Evolutionary conservation across 2,113 vertebrate species (phyloP).

Genomic region (Pseudorectes ferrugineus): DNA sequence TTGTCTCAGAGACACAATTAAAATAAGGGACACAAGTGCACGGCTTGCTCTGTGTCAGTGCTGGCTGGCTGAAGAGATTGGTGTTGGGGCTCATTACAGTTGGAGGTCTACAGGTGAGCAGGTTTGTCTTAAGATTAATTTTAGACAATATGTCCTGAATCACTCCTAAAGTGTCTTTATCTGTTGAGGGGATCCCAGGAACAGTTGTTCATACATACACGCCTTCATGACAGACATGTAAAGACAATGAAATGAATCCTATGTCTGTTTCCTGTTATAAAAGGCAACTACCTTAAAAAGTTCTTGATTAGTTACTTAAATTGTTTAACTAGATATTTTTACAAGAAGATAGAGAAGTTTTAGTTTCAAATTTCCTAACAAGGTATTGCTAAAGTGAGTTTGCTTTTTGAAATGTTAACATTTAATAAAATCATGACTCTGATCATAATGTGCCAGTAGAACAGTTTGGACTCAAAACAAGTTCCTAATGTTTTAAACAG

Average conservation of each 20-base stretch:
- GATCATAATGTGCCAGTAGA: not conserved
- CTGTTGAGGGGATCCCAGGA: not conserved
- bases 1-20: not conserved
- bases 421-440: not conserved
- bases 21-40: not conserved
- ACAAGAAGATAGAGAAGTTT: not conserved
- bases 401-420: not conserved
- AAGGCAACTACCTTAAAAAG: not conserved
- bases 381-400: not conserved
- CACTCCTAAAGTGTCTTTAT: not conserved
- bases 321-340: not conserved
- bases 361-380: not conserved
- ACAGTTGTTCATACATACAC: rapidly evolving
- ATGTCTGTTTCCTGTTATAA: not conserved
- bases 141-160: not conserved
- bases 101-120: not conserved
- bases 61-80: not conserved
- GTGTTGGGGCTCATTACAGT: not conserved
- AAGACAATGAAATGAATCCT: not conserved
- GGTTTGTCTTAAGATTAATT: not conserved
- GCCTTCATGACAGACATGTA: not conserved
- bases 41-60: not conserved
- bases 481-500: not conserved
- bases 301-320: not conserved
- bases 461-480: not conserved